Conservation (phyloP, 2,888 invertebrate genomes). For the Drosophila quinaria region DNA sequence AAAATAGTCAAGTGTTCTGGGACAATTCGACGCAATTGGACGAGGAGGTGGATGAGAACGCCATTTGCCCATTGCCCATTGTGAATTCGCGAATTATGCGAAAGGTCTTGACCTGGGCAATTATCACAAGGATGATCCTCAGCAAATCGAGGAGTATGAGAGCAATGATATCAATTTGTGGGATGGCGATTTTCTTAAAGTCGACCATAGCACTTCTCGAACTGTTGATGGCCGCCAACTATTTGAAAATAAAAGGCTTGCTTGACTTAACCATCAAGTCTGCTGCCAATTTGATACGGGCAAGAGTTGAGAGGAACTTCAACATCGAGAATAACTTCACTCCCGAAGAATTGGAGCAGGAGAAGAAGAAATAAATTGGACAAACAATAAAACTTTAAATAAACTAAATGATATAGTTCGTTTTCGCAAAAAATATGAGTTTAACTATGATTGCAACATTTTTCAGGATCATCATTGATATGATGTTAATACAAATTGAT, state of each 20-base stretch:
- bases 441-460: not conserved
- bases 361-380: slow-evolving; percentile 64
- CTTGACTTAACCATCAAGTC: slow-evolving; percentile 70
- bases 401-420: slow-evolving; percentile 8
- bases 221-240: slow-evolving; percentile 68
- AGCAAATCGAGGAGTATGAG: slow-evolving; percentile 67
- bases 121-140: slow-evolving; percentile 70
- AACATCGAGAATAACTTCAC: slow-evolving; percentile 74
- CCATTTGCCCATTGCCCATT: slow-evolving; percentile 70
- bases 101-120: slow-evolving; percentile 69
- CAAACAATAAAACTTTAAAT: slow-evolving; percentile 2
- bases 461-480: too few species aligned
- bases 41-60: slow-evolving; percentile 75
- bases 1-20: slow-evolving; percentile 74
- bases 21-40: slow-evolving; percentile 71
- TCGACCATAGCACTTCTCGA: slow-evolving; percentile 69
- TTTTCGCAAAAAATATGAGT: slow-evolving; percentile 8
- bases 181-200: slow-evolving; percentile 72
- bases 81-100: slow-evolving; percentile 71
- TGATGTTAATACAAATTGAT: too few species aligned
- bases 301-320: slow-evolving; percentile 73
- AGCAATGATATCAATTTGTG: slow-evolving; percentile 73
- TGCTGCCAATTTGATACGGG: slow-evolving; percentile 72
- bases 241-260: slow-evolving; percentile 69
- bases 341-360: slow-evolving; percentile 73